phyloP scores from a whole-genome alignment of 2,797 vertebrate species.

The Aphelocoma californica region DNA sequence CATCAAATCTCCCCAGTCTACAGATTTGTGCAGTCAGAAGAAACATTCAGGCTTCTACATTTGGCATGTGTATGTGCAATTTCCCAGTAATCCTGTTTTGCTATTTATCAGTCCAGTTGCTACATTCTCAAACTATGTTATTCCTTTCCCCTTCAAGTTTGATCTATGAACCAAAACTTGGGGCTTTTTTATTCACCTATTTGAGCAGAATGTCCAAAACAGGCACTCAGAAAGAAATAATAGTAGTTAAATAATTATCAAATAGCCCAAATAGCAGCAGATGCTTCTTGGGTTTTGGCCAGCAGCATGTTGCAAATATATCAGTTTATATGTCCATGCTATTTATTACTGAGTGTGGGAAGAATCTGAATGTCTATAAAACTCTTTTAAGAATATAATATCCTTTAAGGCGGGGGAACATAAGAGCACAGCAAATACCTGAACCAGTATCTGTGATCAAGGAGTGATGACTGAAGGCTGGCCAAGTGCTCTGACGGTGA shows the following conservation, averaged over 20 bases:
- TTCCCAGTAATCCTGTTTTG: neutral
- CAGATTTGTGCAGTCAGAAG: neutral
- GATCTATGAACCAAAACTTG: neutral
- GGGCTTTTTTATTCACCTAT: neutral
- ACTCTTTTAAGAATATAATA: neutral
- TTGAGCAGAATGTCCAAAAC: neutral
- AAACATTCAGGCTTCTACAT: neutral
- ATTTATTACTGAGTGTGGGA: neutral
- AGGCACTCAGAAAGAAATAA: neutral
- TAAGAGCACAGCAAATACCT: neutral
- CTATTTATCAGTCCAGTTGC: neutral
- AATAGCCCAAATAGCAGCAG: neutral
- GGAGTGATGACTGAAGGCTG: neutral
- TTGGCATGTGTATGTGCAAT: neutral
- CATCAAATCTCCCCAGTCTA: neutral
- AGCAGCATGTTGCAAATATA: neutral
- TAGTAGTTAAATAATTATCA: neutral
- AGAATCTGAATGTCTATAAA: neutral
- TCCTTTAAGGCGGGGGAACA: neutral
- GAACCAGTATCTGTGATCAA: neutral
- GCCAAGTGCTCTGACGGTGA: neutral
- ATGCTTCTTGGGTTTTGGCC: neutral
- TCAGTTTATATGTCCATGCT: neutral
- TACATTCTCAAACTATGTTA: neutral
- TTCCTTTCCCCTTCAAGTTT: neutral